Evolutionary conservation across 2,113 vertebrate species (phyloP).

Genomic region (Percina caprodes): DNA sequence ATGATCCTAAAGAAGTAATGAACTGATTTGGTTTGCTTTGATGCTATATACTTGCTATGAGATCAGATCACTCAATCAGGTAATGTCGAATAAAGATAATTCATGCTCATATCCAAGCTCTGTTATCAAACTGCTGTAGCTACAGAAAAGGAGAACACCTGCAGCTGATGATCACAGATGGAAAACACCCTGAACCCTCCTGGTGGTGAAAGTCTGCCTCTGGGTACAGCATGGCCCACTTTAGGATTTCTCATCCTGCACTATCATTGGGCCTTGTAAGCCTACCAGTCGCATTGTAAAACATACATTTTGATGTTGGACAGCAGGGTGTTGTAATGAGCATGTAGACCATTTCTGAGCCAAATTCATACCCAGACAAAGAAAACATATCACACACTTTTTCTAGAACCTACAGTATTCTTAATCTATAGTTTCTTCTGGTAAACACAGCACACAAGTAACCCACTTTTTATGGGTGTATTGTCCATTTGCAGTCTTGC

Average conservation of each 20-base stretch:
- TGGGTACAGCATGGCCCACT: constrained; percentile 60
- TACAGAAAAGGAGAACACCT: constrained; percentile 34
- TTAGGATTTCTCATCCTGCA: constrained; percentile 23
- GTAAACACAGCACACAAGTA: neutral
- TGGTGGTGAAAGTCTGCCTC: constrained; percentile 38
- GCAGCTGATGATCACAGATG: constrained; percentile 26
- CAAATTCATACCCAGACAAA: neutral
- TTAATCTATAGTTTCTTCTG: neutral
- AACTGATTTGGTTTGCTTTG: constrained; percentile 10
- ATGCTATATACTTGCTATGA: neutral
- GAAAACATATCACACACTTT: neutral
- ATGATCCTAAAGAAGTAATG: neutral
- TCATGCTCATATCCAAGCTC: neutral
- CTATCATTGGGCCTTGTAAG: constrained; percentile 7
- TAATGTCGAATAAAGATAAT: neutral
- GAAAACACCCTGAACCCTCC: constrained; percentile 60
- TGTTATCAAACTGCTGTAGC: constrained; percentile 7
- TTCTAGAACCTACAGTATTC: no score
- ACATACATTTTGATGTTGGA: constrained; percentile 5
- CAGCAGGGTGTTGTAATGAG: neutral
- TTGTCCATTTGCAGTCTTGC: neutral
- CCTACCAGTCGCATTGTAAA: constrained; percentile 1
- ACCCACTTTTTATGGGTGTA: neutral
- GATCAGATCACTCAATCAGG: neutral
- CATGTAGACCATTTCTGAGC: neutral